Conservation (phyloP, 2,797 vertebrate species). For the Centroberyx gerrardi region DNA sequence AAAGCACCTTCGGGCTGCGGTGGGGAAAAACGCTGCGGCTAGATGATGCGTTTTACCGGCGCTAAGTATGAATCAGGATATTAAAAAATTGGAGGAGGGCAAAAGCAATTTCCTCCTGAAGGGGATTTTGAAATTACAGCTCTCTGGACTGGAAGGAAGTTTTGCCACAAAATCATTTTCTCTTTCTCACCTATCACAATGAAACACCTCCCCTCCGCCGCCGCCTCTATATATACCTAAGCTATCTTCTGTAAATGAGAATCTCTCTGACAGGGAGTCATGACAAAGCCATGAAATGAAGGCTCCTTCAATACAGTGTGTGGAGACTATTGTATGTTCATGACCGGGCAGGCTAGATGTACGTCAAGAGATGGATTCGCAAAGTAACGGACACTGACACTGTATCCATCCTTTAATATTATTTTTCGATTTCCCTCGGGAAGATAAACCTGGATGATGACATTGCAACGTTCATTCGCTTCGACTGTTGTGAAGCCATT, state of each 20-base stretch:
- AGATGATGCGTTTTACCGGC: conserved; percentile 63
- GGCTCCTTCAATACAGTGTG: conserved; percentile 14
- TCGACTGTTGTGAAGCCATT: conserved; percentile 43
- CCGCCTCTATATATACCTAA: conserved; percentile 4
- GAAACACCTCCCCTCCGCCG: conserved; percentile 31
- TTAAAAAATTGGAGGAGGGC: conserved; percentile 83
- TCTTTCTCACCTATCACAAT: conserved; percentile 53
- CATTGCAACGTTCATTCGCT: conserved; percentile 50
- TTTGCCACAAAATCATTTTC: conserved; percentile 63
- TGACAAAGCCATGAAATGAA: conserved; percentile 32
- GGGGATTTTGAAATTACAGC: conserved; percentile 76
- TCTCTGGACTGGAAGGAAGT: conserved; percentile 56
- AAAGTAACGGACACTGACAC: neutral
- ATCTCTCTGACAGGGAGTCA: conserved; percentile 33
- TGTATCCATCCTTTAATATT: neutral
- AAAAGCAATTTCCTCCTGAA: conserved; percentile 86
- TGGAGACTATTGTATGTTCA: neutral
- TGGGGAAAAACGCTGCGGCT: conserved; percentile 54
- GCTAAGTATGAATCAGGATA: conserved; percentile 80
- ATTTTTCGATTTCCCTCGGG: conserved; percentile 4
- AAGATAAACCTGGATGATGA: conserved; percentile 40
- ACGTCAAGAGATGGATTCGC: neutral
- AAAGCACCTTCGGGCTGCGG: conserved; percentile 57
- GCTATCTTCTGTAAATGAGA: conserved; percentile 49
- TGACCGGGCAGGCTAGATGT: neutral